Base-by-base conservation (phyloP, 2,113 vertebrate species). In the Colius striatus region DNA sequence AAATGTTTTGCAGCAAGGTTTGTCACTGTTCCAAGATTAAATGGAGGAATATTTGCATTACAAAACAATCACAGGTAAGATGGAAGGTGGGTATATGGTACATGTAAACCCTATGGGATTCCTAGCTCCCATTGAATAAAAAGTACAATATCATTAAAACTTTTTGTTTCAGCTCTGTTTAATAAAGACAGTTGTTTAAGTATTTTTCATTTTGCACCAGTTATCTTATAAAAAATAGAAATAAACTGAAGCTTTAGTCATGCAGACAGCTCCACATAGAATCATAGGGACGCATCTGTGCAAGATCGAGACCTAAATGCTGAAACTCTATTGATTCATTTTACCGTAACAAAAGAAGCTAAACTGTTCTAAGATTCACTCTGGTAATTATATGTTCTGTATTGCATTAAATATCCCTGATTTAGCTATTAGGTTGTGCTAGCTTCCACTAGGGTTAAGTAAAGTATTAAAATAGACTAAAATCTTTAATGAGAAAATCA, bases 181-280 rank as follows among this genome's bases (percentile, higher is more conserved):
- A 92, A 83, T 14, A 73, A 43, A 84, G 58, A 51, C 18, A 66
- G 38, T 85, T 87, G 38, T 84, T 89, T 76, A 62, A 90, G 27
- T 73, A 75, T 76, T 76, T 94, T 95, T 83, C 47, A 71, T 92
- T 94, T 48, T 65, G 62, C 67, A 62, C 55, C 55, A 77, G 77
- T 95, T 90, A 77, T 88, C 51, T 47, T 61, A 43, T 60, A 91
- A 87, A 77, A 91, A 87, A 80, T 30, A 81, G 48, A 83, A 94
- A 51, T 51, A 50, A 84, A 63, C 67, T 38, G 34, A 92, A 23
- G 34, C 32, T 85, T 3, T 67, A 74, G 63, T 91, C 82, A 83
- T 2, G 29, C 93, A 93, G 92, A 71, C 16, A 50, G 38, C 45
- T 67, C 34, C 26, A 77, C 60, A 83, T 13, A 83, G 72, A 55